Evolutionary conservation across 2,797 vertebrate genomes (phyloP), one percentile per base, ranked within the genome.

Genomic region (Tympanoctomys barrerae): DNA sequence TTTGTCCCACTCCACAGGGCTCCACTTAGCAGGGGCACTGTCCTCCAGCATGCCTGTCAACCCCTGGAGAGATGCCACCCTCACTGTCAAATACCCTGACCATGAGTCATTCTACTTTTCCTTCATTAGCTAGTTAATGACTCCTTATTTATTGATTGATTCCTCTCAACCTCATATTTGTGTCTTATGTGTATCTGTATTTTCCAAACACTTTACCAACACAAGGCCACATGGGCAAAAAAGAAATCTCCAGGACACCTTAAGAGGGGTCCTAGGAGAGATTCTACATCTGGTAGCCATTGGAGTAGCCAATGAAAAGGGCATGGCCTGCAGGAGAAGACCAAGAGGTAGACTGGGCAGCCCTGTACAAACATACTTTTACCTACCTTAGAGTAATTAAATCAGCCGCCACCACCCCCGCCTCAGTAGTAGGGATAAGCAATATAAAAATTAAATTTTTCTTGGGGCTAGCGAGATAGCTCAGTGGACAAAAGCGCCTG

Each of bases 381-480:
- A 2, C 24, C 31, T 42, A n/a, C 19, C 28, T 87, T 84, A 26
- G 36, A 82, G n/a, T 28, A 83, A 70, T 87, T 79, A 79, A 94
- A 52, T 83, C 28, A 61, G 12, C 85, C 16, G 16, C 28, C 4
- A 14, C 14, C 4, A 5, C 82, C 62, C 62, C 80, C n/a, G 61
- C 77, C 80, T 39, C 54, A 42, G 91, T 2, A 89, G 26, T 2
- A 21, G 70, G 1, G 21, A 46, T 31, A 88, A 96, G 78, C 26
- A 49, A 89, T 90, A 82, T 54, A 19, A 79, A 94, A 61, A 46
- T 36, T 57, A 42, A 49, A 89, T 13, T 94, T 96, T 89, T 90
- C 89, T 96, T 16, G 14, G 54, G 54, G 54, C 54, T 16, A 4
- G 54, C 16, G 54, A 57, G 54, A 57, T 57, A 57, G 16, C 54